A percentile compares a stretch with the other conserved stretches of the same genome.
Evolutionary conservation across 2,113 vertebrate genomes (phyloP).

Genomic region (Bubo bubo): DNA sequence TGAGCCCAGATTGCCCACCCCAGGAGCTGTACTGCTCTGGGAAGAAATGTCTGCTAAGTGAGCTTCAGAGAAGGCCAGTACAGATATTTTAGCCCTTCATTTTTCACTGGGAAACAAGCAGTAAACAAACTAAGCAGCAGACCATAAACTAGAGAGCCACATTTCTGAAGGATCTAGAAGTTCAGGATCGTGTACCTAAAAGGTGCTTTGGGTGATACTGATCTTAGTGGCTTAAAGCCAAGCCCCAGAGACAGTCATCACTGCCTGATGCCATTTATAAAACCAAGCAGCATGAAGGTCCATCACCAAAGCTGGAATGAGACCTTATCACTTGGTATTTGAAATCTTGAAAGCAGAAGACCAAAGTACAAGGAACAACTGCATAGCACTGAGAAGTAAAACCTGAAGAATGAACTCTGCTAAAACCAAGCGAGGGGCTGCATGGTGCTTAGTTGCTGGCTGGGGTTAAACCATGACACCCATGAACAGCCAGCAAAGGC

Average conservation of each 20-base stretch:
- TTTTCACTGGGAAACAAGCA: background rate
- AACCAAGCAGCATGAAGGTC: background rate
- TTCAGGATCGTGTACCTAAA: background rate
- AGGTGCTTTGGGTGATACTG: background rate
- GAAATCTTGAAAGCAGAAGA: background rate
- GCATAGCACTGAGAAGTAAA: background rate
- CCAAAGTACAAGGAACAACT: background rate
- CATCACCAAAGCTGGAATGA: background rate
- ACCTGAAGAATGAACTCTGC: background rate
- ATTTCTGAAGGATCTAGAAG: background rate
- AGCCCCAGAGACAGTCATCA: background rate
- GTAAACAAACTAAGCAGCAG: background rate
- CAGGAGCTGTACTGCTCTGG: background rate
- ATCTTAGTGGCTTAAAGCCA: background rate
- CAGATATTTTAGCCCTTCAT: background rate
- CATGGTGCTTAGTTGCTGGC: too few species aligned
- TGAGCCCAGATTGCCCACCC: background rate
- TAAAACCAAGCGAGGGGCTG: too few species aligned
- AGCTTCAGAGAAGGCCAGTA: background rate
- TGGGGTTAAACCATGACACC: background rate
- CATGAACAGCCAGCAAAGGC: background rate
- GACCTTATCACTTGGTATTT: background rate
- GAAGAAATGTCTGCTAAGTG: background rate
- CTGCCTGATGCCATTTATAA: background rate
- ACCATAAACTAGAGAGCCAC: background rate